Evolutionary conservation across 2,797 vertebrate species (phyloP).

Genomic region (Arnoldichthys spilopterus): DNA sequence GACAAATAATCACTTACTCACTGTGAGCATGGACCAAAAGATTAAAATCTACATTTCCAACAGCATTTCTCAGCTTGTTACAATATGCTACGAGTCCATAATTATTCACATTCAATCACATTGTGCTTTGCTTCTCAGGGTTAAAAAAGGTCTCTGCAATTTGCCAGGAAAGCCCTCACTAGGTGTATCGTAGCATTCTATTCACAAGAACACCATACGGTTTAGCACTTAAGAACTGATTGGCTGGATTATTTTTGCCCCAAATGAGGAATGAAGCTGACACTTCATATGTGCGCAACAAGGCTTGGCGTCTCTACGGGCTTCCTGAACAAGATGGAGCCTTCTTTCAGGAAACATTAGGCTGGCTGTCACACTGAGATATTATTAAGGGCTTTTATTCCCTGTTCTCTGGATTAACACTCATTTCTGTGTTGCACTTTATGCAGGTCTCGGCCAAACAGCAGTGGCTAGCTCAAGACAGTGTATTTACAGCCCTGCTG

Average conservation of each 20-base stretch:
- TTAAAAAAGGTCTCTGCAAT: background rate
- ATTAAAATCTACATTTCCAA: too few species aligned
- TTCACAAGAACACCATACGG: slow-evolving; percentile 3
- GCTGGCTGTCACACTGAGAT: slow-evolving; percentile 19
- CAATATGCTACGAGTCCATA: too few species aligned
- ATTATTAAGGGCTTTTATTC: slow-evolving; percentile 43
- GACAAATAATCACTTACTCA: too few species aligned
- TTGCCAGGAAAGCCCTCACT: background rate
- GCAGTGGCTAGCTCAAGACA: slow-evolving; percentile 3
- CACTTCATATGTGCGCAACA: slow-evolving; percentile 28
- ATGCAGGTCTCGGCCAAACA: slow-evolving; percentile 21
- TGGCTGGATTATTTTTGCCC: slow-evolving; percentile 35
- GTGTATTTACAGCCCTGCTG: slow-evolving; percentile 17
- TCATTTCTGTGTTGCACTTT: slow-evolving; percentile 27
- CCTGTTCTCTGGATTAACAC: slow-evolving; percentile 31
- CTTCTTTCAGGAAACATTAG: slow-evolving; percentile 44
- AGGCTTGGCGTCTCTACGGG: slow-evolving; percentile 15
- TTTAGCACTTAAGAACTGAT: slow-evolving; percentile 22
- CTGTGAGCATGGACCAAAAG: too few species aligned
- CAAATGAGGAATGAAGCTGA: slow-evolving; percentile 46
- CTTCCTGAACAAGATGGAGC: slow-evolving; percentile 23
- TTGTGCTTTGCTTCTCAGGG: background rate
- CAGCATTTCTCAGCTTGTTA: too few species aligned
- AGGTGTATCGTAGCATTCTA: background rate
- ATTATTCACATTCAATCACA: background rate